Evolutionary conservation across 2,888 invertebrate genomes (phyloP).

Genomic region (Agonopterix arenella): DNA sequence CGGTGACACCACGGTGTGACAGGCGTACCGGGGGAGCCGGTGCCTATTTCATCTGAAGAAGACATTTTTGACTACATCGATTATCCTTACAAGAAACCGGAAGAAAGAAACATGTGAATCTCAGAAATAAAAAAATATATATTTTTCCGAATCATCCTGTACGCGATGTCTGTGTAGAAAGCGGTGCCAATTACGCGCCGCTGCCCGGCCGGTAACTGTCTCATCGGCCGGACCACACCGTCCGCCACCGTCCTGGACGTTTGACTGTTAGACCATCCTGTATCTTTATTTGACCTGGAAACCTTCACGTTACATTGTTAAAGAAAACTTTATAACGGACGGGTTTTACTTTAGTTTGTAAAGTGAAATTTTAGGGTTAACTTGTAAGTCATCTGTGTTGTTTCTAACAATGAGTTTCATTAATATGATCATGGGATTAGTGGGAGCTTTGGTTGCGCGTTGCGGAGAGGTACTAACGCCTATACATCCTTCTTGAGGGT

Average conservation of each 20-base stretch:
- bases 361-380: too few species aligned
- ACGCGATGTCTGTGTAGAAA: slow-evolving; percentile 35
- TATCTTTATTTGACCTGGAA: slow-evolving; percentile 7
- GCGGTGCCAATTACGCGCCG: slow-evolving; percentile 53
- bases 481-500: too few species aligned
- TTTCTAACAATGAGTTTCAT: too few species aligned
- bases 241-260: slow-evolving; percentile 2
- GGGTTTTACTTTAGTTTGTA: too few species aligned
- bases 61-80: slow-evolving; percentile 87
- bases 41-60: slow-evolving; percentile 82
- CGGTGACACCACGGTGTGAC: too few species aligned
- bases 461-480: too few species aligned
- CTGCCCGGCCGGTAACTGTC: slow-evolving; percentile 15
- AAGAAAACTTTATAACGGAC: too few species aligned
- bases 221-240: slow-evolving; percentile 13
- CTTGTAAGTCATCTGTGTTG: too few species aligned
- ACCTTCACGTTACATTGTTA: background rate
- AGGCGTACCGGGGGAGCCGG: slow-evolving; percentile 85
- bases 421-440: too few species aligned
- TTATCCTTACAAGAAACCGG: slow-evolving; percentile 82
- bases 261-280: slow-evolving; percentile 3
- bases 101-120: slow-evolving; percentile 74
- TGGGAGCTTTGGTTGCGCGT: too few species aligned
- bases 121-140: too few species aligned
- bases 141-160: background rate